Base-by-base conservation (phyloP, 2,888 invertebrate species). In the Cybosia mesomella region DNA sequence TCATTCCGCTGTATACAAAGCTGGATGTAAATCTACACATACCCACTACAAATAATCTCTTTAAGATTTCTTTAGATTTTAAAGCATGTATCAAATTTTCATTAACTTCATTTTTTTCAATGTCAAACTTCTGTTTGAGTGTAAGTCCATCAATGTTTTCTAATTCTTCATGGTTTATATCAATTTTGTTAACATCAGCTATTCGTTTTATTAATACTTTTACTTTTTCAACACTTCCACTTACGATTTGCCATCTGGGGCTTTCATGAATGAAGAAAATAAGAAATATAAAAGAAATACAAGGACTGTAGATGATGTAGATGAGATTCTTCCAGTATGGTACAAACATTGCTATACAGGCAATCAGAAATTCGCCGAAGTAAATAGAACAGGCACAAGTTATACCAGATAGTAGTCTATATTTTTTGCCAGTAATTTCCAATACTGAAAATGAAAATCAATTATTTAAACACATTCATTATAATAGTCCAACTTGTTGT, bases 1-100 rank as follows among this genome's bases (percentile, higher is more conserved):
- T 87, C 68, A 94, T 63, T 0, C 93, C 92, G 64, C 91, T 92
- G 73, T 93, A 94, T 15, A 93, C 90, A 65, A 93, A 93, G 22
- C 83, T 88, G 0, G 87, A 85, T 0, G 92, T 89, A 66, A 92
- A 92, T 60, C 92, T 83, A 58, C 86, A 86, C 0, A 85, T 69
- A 1, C 82, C 79, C 0, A 82, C 83, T 0, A 92, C 89, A 0
- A 89, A 9, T 1, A 91, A 59, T 32, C 93, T 82, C 61, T 87
- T 89, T 28, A 91, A 22, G 36, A 93, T 89, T 66, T 87, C 88
- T 79, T 76, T 89, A 0, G 92, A 93, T 2, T 71, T 84, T 22
- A 92, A 83, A 10, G 92, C 85, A 8, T 87, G 83, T 64, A 49
- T 76, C 0, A 85, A 77, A 2, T 86, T 85, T 72, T 93, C 93